Base-by-base conservation (phyloP, 2,797 vertebrate species). In the Pipistrellus pygmaeus region DNA sequence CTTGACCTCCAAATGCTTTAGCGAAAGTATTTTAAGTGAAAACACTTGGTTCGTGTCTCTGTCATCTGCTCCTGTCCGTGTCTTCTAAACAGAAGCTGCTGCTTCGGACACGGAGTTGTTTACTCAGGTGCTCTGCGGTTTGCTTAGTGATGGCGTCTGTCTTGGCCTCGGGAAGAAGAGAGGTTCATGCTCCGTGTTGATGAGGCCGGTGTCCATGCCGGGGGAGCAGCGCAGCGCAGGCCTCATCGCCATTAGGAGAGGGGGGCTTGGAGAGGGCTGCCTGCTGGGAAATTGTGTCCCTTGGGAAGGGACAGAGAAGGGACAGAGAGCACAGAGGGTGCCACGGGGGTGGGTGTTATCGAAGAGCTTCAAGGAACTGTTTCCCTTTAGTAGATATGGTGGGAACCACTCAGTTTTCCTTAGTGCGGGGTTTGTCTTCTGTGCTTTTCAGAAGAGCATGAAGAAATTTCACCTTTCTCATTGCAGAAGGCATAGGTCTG, bases 91-190 rank as follows among this genome's bases (percentile, higher is more conserved):
- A 92, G 46, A 90, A 88, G 72, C 78, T 90, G 46, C 85, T 90
- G 83, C 44, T 69, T 88, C 64, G 69, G 75, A 85, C 64, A 51
- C 88, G 75, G 92, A 88, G 38, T 68, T 68, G 71, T 93, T 6
- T 18, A 41, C n/a, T 75, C 5, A 72, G 87, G 71, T 5, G 2
- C 77, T 95, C 89, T 95, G 25, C 41, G 76, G 6, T 78, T 69
- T 94, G 93, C 87, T 92, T 93, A 94, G 75, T 90, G 91, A 82
- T 85, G 83, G 83, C 55, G 68, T 91, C 41, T 32, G 46, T 77
- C 57, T 88, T 80, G 75, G 96, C 83, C 71, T 96, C 38, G 87
- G 38, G 32, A 95, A 72, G 66, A 23, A 93, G 83, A 95, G 64
- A 25, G 32, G 91, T 78, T 86, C 94, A 94, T 72, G 93, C 93